These are phyloP conservation scores for Cepaea nemoralis DNA, from an alignment of 1,140 invertebrate genomes.

Conservation along the genomic window DNA sequence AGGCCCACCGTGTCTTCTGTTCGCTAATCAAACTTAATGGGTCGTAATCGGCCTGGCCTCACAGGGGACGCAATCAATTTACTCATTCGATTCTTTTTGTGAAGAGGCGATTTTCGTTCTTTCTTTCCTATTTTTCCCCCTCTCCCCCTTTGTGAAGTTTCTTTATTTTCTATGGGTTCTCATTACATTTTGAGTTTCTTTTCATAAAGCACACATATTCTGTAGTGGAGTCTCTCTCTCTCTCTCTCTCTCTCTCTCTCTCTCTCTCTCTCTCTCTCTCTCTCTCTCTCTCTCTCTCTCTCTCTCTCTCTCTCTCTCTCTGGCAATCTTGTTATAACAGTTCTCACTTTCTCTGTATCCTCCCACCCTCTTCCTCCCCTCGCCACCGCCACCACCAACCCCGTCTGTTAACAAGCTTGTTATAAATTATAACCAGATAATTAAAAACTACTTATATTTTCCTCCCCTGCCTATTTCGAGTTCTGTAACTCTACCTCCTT, in stretches of 20 bases:
- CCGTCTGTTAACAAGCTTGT: not conserved
- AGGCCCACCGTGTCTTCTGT: not conserved
- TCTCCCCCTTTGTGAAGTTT: not conserved
- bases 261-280: not conserved
- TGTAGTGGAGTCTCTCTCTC: not conserved
- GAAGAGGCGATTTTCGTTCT: conserved; percentile 1
- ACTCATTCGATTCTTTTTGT: conserved; percentile 9
- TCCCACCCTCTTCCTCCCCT: not conserved
- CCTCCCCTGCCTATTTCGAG: too few relatives aligned
- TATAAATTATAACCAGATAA: not conserved
- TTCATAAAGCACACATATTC: not conserved
- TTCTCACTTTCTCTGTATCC: not conserved
- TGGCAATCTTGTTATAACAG: too few relatives aligned
- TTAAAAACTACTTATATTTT: not conserved
- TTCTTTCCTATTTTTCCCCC: not conserved
- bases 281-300: not conserved
- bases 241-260: not conserved
- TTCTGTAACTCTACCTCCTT: too few relatives aligned
- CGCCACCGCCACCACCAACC: not conserved
- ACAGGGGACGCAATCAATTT: conserved; percentile 16
- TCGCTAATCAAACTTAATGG: conserved; percentile 10
- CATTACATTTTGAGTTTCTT: conserved; percentile 3
- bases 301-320: not conserved
- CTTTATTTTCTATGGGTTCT: not conserved
- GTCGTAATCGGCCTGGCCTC: conserved; percentile 17